These are phyloP conservation scores for Hapalemur alaotrensis DNA, from an alignment of 2,797 vertebrate species.

Conservation along the genomic window DNA sequence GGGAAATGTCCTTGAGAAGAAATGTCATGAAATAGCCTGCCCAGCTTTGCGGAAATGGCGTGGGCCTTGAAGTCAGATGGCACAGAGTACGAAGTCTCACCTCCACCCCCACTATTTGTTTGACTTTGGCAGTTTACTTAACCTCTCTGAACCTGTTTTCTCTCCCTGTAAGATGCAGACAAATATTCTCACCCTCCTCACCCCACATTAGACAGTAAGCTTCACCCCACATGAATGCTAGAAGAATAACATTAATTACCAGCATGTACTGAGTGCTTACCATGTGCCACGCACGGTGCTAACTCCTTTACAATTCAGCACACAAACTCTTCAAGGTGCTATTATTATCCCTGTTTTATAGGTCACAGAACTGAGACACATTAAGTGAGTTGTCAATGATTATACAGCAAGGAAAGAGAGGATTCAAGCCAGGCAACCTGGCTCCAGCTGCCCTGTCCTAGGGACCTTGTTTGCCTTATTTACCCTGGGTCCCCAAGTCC, in stretches of 20 bases:
- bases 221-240: neutral
- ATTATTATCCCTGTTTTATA: neutral
- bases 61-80: neutral
- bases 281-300: neutral
- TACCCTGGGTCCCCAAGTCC: neutral
- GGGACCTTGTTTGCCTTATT: neutral
- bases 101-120: neutral
- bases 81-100: neutral
- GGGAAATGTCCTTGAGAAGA: neutral
- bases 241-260: neutral
- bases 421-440: neutral
- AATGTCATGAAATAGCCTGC: neutral
- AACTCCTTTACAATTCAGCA: neutral
- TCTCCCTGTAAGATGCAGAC: neutral
- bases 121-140: conserved; percentile 35
- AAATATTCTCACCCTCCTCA: neutral
- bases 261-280: neutral
- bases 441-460: neutral
- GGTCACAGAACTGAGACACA: neutral
- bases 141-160: conserved; percentile 41
- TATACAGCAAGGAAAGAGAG: neutral
- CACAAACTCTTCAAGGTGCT: neutral
- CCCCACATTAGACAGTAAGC: neutral
- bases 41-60: neutral
- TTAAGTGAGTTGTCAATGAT: conserved; percentile 24